phyloP scores from a whole-genome alignment of 2,888 invertebrate species.

The Dicyrtoma fusca region DNA sequence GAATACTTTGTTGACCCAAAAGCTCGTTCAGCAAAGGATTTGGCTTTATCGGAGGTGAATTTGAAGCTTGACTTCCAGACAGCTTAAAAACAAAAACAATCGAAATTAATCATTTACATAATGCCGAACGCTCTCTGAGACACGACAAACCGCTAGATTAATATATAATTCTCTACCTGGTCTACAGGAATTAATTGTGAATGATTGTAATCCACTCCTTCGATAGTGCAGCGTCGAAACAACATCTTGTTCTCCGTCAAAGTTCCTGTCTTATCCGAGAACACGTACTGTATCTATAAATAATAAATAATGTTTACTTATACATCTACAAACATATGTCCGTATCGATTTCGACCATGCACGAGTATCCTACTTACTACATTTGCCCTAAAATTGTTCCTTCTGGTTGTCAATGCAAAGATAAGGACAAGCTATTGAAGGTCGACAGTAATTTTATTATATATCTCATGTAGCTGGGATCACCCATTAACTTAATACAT shows the following conservation, averaged over 20 bases:
- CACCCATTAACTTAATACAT: no score
- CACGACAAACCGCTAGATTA: not conserved
- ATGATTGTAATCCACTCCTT: slow-evolving; percentile 87
- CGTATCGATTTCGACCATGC: no score
- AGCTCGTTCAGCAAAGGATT: slow-evolving; percentile 46
- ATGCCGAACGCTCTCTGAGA: not conserved
- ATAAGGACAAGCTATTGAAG: not conserved
- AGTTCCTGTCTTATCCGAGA: slow-evolving; percentile 98
- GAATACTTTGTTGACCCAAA: slow-evolving; percentile 42
- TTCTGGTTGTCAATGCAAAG: not conserved
- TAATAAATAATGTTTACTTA: not conserved
- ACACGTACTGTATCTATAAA: slow-evolving; percentile 77
- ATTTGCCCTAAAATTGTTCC: no score
- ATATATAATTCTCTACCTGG: slow-evolving; percentile 15
- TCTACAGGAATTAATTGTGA: slow-evolving; percentile 65
- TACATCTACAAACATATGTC: no score
- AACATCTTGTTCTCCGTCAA: slow-evolving; percentile 97
- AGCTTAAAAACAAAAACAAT: slow-evolving; percentile 20
- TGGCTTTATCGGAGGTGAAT: slow-evolving; percentile 44
- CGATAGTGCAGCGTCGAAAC: slow-evolving; percentile 86
- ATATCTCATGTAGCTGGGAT: no score
- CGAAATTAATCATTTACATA: not conserved
- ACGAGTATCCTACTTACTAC: no score
- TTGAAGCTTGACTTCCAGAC: slow-evolving; percentile 18
- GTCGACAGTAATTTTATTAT: no score